Evolutionary conservation across 1,140 invertebrate genomes (phyloP).

Genomic region (Lepidurus packardi): DNA sequence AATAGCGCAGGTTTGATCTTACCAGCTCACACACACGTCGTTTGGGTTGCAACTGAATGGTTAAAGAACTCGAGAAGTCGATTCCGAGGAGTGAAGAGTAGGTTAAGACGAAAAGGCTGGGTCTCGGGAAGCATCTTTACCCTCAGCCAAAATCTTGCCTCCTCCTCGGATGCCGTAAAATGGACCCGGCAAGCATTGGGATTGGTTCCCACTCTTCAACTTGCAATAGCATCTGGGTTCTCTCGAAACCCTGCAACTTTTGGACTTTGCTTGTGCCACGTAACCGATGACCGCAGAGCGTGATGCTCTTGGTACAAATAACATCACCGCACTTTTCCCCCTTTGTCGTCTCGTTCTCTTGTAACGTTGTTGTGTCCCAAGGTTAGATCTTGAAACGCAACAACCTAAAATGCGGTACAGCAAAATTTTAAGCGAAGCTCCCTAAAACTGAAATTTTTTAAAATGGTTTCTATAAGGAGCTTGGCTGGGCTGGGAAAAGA

Average conservation of each 20-base stretch:
- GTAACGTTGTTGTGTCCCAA: not conserved
- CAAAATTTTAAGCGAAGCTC: too few species aligned
- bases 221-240: not conserved
- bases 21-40: constrained; percentile 4
- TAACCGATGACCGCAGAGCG: not conserved
- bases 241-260: too few species aligned
- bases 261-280: too few species aligned
- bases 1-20: not conserved
- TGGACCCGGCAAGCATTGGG: not conserved
- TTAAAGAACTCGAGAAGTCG: constrained; percentile 18
- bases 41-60: constrained; percentile 4
- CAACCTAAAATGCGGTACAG: too few species aligned
- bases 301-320: not conserved
- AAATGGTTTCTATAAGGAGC: too few species aligned
- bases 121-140: not conserved
- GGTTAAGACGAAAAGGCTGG: not conserved
- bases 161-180: not conserved
- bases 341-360: not conserved
- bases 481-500: too few species aligned
- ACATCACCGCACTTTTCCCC: not conserved
- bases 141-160: not conserved
- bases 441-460: too few species aligned
- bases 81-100: constrained; percentile 11
- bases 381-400: not conserved
- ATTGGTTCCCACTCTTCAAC: not conserved